Evolutionary conservation across 2,888 invertebrate species (phyloP).

Genomic region (Drosophila paramelanica): DNA sequence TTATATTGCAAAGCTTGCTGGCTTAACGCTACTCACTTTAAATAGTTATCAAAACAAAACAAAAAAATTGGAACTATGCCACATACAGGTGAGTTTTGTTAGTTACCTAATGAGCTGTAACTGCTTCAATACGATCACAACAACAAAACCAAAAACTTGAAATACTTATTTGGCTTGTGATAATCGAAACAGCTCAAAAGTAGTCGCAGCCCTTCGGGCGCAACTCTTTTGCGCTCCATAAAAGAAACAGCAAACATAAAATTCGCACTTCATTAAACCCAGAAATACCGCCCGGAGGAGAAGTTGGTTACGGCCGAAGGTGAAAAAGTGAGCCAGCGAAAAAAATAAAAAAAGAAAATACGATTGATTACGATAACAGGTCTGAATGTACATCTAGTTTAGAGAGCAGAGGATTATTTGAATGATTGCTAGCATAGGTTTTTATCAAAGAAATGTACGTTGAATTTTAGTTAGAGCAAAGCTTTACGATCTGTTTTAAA

Average conservation of each 20-base stretch:
- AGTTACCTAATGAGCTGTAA: conserved; percentile 61
- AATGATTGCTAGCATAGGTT: not conserved
- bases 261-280: conserved; percentile 59
- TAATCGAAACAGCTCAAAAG: conserved; percentile 23
- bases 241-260: conserved; percentile 45
- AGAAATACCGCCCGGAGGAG: conserved; percentile 15
- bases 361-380: conserved; percentile 32
- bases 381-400: not conserved
- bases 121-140: conserved; percentile 44
- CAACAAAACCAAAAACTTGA: conserved; percentile 8
- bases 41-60: conserved; percentile 46
- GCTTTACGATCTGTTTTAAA: no score
- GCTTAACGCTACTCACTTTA: conserved; percentile 38
- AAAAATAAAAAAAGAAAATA: not conserved
- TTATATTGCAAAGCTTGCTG: conserved; percentile 54
- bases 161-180: conserved; percentile 32
- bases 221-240: conserved; percentile 10
- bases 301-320: not conserved
- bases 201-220: conserved; percentile 23
- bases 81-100: conserved; percentile 72
- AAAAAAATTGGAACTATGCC: conserved; percentile 55
- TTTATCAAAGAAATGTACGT: not conserved
- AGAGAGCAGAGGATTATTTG: not conserved
- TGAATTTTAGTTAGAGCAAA: not conserved
- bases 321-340: not conserved